Evolutionary conservation across 2,888 invertebrate species (phyloP).

Genomic region (Diogma glabrata): DNA sequence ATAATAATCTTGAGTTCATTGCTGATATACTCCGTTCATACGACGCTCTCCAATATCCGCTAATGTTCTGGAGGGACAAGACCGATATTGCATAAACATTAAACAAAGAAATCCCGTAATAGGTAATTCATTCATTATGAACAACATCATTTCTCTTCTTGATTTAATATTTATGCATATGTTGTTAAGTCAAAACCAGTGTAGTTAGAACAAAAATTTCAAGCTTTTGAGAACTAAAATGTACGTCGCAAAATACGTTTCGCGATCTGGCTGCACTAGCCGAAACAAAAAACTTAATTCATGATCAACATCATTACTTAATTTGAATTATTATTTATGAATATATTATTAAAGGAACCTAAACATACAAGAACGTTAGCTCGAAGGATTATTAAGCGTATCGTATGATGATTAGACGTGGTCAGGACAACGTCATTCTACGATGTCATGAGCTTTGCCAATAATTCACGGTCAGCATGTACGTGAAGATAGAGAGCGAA

Average conservation of each 20-base stretch:
- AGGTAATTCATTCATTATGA: neutral
- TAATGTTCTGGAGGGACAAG: slow-evolving; percentile 24
- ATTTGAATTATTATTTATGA: too few relatives aligned
- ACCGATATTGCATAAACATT: too few relatives aligned
- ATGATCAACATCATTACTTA: too few relatives aligned
- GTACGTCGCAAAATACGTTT: too few relatives aligned
- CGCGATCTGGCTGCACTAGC: too few relatives aligned
- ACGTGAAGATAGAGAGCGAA: neutral
- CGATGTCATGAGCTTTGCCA: neutral
- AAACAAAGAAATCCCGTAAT: too few relatives aligned
- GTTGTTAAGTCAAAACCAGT: too few relatives aligned
- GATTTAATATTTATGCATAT: too few relatives aligned
- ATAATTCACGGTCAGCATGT: neutral
- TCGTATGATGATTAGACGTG: neutral
- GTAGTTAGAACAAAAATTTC: too few relatives aligned
- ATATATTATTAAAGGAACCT: neutral
- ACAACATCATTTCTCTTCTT: too few relatives aligned
- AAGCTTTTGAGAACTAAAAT: too few relatives aligned
- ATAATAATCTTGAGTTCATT: slow-evolving; percentile 21
- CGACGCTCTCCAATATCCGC: slow-evolving; percentile 24
- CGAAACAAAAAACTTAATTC: too few relatives aligned
- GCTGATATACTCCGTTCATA: slow-evolving; percentile 23
- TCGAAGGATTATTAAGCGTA: neutral
- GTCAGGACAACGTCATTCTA: slow-evolving; percentile 1
- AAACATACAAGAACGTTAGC: neutral